phyloP scores from a whole-genome alignment of 2,888 invertebrate species.

The Seira ritae region DNA sequence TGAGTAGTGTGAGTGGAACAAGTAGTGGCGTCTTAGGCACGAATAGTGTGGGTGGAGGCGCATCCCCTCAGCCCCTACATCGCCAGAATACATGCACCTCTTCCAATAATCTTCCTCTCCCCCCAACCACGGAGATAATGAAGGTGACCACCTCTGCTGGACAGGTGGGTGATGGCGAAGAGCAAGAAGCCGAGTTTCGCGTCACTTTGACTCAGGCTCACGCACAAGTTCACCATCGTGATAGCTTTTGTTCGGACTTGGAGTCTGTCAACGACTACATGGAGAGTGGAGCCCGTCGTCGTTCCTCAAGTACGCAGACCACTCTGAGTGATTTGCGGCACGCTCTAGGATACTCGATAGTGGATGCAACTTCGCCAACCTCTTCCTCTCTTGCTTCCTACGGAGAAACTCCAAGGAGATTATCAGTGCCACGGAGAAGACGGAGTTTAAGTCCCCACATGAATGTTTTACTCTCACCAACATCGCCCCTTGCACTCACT shows the following conservation, averaged over 20 bases:
- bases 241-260: slow-evolving; percentile 69
- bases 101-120: neutral
- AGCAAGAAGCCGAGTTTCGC: slow-evolving; percentile 63
- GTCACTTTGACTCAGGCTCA: slow-evolving; percentile 63
- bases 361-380: slow-evolving; percentile 28
- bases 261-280: slow-evolving; percentile 71
- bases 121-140: slow-evolving; percentile 12
- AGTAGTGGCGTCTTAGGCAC: slow-evolving; percentile 36
- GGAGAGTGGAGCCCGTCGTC: slow-evolving; percentile 60
- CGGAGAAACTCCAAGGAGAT: slow-evolving; percentile 26
- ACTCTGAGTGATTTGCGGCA: slow-evolving; percentile 70
- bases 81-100: slow-evolving; percentile 7
- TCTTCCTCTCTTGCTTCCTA: slow-evolving; percentile 36
- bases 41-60: neutral
- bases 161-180: slow-evolving; percentile 23
- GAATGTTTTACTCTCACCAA: neutral
- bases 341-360: slow-evolving; percentile 55
- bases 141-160: slow-evolving; percentile 20
- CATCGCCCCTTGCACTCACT: neutral
- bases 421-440: slow-evolving; percentile 36
- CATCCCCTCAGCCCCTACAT: slow-evolving; percentile 22
- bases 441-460: slow-evolving; percentile 42
- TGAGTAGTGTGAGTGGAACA: slow-evolving; percentile 52
- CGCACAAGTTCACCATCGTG: slow-evolving; percentile 71
- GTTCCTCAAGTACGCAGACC: slow-evolving; percentile 71